phyloP scores from a whole-genome alignment of 2,888 invertebrate genomes.

The Platypus cylindrus region DNA sequence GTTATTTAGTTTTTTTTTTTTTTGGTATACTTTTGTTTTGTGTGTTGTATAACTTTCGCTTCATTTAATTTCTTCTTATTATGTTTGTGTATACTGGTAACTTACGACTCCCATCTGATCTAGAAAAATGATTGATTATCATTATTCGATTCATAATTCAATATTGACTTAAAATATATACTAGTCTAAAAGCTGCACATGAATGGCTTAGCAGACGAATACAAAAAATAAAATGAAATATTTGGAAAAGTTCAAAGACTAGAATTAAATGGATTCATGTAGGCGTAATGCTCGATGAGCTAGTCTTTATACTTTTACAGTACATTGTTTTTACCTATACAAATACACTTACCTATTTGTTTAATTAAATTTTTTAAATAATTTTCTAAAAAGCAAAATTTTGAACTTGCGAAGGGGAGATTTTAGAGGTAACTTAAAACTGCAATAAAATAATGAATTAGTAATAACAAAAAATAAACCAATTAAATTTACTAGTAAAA shows the following conservation, averaged over 20 bases:
- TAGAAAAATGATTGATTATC: no score
- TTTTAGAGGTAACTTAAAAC: constrained; percentile 39
- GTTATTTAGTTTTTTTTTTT: no score
- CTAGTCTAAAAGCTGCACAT: no score
- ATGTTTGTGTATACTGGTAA: constrained; percentile 39
- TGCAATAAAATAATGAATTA: constrained; percentile 36
- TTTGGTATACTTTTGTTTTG: constrained; percentile 20
- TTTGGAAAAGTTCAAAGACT: no score
- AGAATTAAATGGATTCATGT: no score
- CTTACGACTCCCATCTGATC: constrained; percentile 40
- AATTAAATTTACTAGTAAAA: constrained; percentile 7
- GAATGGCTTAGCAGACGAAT: no score
- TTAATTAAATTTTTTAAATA: constrained; percentile 17
- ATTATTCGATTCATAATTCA: no score
- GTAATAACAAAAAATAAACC: constrained; percentile 24
- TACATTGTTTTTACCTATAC: no score
- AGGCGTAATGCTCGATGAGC: no score
- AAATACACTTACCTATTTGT: constrained; percentile 21
- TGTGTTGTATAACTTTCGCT: background rate
- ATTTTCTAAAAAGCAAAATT: constrained; percentile 20
- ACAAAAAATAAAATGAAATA: no score
- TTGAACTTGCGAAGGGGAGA: constrained; percentile 28
- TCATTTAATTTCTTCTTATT: constrained; percentile 7
- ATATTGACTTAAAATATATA: no score
- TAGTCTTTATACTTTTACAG: no score